Percentiles rank a stretch among this genome's conserved stretches.
Evolutionary conservation across 2,888 invertebrate species (phyloP).

Genomic region (Sclerodermus sp.): DNA sequence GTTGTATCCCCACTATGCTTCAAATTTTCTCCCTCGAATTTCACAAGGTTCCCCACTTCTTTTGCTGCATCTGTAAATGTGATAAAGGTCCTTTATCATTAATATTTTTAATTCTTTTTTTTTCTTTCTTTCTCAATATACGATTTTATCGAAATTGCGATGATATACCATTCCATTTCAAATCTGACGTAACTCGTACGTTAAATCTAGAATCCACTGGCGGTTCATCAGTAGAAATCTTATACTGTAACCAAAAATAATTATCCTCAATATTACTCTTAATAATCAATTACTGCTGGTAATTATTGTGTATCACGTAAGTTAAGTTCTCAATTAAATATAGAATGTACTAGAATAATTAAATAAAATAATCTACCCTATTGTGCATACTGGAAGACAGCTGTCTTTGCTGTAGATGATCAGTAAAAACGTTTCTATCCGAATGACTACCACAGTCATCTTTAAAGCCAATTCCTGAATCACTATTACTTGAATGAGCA

Average conservation of each 20-base stretch:
- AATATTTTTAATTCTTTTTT: no score
- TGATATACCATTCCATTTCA: slow-evolving; percentile 42
- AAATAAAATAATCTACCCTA: slow-evolving; percentile 23
- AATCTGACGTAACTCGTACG: slow-evolving; percentile 70
- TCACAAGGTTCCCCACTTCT: slow-evolving; percentile 14
- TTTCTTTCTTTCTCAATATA: no score
- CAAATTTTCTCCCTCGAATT: slow-evolving; percentile 27
- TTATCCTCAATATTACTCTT: no score
- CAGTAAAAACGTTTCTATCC: slow-evolving; percentile 77
- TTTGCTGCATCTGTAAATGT: slow-evolving; percentile 2
- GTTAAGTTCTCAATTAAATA: no score
- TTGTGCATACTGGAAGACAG: slow-evolving; percentile 21
- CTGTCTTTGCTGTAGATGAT: slow-evolving; percentile 63
- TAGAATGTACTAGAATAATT: no score
- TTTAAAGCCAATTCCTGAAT: slow-evolving; percentile 92
- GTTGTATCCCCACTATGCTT: slow-evolving; percentile 38
- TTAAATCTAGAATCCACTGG: slow-evolving; percentile 59
- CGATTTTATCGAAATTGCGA: no score
- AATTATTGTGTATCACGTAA: no score
- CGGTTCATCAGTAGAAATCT: no score
- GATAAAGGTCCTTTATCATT: no score
- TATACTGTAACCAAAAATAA: no score
- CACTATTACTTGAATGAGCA: slow-evolving; percentile 88
- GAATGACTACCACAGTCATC: slow-evolving; percentile 85
- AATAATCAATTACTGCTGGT: no score